Conservation (phyloP, 2,797 vertebrate genomes). For the Chelon auratus region DNA sequence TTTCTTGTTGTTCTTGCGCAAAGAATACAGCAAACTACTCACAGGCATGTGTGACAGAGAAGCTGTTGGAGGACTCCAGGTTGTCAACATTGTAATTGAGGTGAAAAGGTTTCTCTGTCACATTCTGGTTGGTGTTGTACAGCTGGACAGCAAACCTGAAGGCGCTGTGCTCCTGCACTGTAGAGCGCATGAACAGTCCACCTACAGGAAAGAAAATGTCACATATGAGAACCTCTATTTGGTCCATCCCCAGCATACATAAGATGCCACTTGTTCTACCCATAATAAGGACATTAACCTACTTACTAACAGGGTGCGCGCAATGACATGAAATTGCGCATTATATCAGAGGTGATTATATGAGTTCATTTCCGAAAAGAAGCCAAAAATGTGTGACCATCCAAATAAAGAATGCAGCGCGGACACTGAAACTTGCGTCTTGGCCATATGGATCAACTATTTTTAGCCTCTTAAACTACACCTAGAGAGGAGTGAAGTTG, state of each 20-base stretch:
- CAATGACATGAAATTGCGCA: background rate
- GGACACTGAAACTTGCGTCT: conserved; percentile 42
- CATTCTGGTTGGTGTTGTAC: conserved; percentile 99
- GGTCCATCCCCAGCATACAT: conserved; percentile 17
- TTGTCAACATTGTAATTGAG: conserved; percentile 99
- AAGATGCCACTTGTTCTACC: conserved; percentile 7
- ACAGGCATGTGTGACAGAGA: conserved; percentile 99
- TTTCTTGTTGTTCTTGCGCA: background rate
- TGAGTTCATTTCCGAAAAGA: background rate
- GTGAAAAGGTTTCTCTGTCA: conserved; percentile 97
- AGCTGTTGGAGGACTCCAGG: conserved; percentile 99
- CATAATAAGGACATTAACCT: no score
- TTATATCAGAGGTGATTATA: background rate
- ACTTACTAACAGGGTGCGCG: background rate
- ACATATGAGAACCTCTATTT: conserved; percentile 37
- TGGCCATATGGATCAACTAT: conserved; percentile 49
- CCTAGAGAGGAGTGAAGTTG: conserved; percentile 61
- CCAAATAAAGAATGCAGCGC: conserved; percentile 39
- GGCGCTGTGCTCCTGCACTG: conserved; percentile 98
- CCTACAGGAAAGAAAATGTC: conserved; percentile 81
- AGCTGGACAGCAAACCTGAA: conserved; percentile 99
- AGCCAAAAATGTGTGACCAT: background rate
- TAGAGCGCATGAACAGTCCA: conserved; percentile 98
- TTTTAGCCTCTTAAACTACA: conserved; percentile 13
- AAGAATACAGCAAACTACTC: conserved; percentile 80